Evolutionary conservation across 2,797 vertebrate species (phyloP).

Genomic region (Percopsis omiscomaycus): DNA sequence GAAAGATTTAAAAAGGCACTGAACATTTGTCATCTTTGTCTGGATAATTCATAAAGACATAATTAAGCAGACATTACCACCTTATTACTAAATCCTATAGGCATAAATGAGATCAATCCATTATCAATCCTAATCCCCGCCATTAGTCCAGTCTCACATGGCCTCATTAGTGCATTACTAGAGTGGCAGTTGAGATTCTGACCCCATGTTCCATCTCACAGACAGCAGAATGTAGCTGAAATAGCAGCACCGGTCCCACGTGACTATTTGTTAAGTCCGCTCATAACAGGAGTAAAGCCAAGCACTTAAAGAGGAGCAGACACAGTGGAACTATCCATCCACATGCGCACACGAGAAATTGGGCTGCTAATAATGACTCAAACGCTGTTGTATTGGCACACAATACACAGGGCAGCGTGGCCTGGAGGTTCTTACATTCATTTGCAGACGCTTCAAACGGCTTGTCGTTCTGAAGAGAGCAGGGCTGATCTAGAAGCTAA

Average conservation of each 20-base stretch:
- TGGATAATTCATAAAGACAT: neutral
- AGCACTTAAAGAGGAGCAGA: slow-evolving; percentile 63
- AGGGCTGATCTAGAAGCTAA: slow-evolving; percentile 57
- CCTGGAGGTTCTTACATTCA: slow-evolving; percentile 55
- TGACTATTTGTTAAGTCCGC: slow-evolving; percentile 83
- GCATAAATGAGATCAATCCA: slow-evolving; percentile 55
- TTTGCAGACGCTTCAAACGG: slow-evolving; percentile 75
- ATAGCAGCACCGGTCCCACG: slow-evolving; percentile 73
- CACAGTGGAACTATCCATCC: slow-evolving; percentile 64
- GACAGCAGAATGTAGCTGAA: slow-evolving; percentile 64
- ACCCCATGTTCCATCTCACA: slow-evolving; percentile 51
- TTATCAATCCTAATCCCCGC: slow-evolving; percentile 62
- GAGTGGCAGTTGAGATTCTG: slow-evolving; percentile 58
- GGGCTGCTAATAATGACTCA: slow-evolving; percentile 32
- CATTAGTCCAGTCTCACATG: slow-evolving; percentile 60
- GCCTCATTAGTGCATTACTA: slow-evolving; percentile 71
- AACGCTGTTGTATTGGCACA: slow-evolving; percentile 10
- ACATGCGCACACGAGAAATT: slow-evolving; percentile 31
- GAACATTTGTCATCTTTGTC: neutral
- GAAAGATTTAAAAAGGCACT: slow-evolving; percentile 8
- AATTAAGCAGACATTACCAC: slow-evolving; percentile 3
- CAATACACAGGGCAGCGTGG: slow-evolving; percentile 25
- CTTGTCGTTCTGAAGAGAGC: slow-evolving; percentile 74
- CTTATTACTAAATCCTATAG: slow-evolving; percentile 17
- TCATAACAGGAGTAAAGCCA: slow-evolving; percentile 77